Conservation (phyloP, 2,797 vertebrate genomes). For the Rhincodon typus region DNA sequence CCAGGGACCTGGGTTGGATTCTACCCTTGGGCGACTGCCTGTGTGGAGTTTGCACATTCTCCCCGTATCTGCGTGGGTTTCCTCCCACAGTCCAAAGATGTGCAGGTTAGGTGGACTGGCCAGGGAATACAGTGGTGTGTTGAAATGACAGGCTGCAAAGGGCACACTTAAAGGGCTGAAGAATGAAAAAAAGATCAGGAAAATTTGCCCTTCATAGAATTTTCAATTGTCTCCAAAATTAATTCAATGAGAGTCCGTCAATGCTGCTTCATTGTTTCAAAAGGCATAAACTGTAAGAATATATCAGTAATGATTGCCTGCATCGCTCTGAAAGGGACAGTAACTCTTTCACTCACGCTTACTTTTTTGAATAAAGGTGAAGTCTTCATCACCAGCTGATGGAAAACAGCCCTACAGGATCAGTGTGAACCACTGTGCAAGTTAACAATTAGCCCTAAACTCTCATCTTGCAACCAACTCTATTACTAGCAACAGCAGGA, state of each 20-base stretch:
- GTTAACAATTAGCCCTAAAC: background rate
- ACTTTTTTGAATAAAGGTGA: background rate
- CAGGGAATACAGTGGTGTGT: too few species aligned
- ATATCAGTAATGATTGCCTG: background rate
- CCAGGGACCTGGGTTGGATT: too few species aligned
- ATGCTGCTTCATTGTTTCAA: background rate
- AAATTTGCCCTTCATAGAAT: background rate
- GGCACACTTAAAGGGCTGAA: background rate
- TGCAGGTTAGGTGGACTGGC: too few species aligned
- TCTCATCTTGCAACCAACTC: background rate
- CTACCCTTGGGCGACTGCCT: too few species aligned
- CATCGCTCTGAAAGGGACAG: background rate
- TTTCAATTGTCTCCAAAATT: background rate
- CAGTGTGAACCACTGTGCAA: background rate
- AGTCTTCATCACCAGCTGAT: background rate
- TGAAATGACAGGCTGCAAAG: background rate
- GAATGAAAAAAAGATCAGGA: background rate
- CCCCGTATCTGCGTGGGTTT: too few species aligned
- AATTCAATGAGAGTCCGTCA: background rate
- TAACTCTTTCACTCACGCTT: background rate
- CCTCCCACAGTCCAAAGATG: too few species aligned
- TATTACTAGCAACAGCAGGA: background rate
- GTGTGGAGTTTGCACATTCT: too few species aligned
- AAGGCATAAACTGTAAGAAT: background rate
- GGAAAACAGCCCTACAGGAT: background rate